Evolutionary conservation across 2,797 vertebrate species (phyloP).

Genomic region (Melanogrammus aeglefinus): DNA sequence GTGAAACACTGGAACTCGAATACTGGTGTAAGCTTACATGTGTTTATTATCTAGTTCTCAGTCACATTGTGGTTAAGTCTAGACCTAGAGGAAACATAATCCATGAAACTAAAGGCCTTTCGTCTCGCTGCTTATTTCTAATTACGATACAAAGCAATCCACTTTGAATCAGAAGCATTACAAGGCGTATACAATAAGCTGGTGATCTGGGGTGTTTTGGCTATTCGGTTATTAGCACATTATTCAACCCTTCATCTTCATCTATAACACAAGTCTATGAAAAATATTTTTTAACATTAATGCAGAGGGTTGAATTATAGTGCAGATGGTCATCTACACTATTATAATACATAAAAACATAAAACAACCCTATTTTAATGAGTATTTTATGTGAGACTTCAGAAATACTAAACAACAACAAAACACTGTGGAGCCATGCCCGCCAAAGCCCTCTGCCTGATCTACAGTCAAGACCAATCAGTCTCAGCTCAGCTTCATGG

Average conservation of each 20-base stretch:
- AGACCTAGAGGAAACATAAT: not conserved
- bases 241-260: not conserved
- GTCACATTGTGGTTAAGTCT: not conserved
- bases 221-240: not conserved
- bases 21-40: not conserved
- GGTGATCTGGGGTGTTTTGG: not conserved
- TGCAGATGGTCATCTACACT: not conserved
- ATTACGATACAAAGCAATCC: not conserved
- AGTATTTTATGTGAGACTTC: not conserved
- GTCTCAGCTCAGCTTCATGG: conserved; percentile 28
- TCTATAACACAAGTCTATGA: not conserved
- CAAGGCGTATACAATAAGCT: not conserved
- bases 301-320: not conserved
- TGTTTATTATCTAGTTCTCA: not conserved
- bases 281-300: not conserved
- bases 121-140: not conserved
- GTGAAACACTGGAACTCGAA: not conserved
- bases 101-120: not conserved
- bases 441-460: conserved; percentile 37
- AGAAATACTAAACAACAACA: not conserved
- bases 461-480: conserved; percentile 18
- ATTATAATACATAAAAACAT: not conserved
- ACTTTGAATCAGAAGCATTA: not conserved
- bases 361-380: not conserved
- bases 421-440: not conserved